Evolutionary conservation across 2,888 invertebrate genomes (phyloP), one percentile per base, ranked within the genome.

Genomic region (Hoplodrina blanda): DNA sequence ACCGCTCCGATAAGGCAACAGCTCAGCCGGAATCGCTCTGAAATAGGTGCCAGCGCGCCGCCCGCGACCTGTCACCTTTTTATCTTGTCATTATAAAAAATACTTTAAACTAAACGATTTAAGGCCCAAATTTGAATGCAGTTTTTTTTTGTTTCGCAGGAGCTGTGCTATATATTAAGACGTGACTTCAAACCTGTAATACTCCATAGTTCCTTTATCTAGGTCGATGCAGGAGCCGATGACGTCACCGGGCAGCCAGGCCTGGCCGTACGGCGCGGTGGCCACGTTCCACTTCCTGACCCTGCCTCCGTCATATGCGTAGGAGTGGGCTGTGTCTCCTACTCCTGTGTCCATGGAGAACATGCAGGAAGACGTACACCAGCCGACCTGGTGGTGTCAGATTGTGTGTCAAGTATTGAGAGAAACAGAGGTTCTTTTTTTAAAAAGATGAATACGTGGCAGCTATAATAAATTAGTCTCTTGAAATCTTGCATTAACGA

Each of bases 181-280:
- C 17, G 17, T 5, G 1, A 44, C 1, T 49, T 3, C 53, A 62
- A 81, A 96, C 97, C 97, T 96, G 87, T 94, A 97, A 88, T 96
- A 98, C 86, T 97, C 97, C 73, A 98, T 95, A 1, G 94, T 96
- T 11, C 97, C 97, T 30, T 95, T 96, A 78, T 98, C 98, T 89
- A 98, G 92, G 89, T 98, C 98, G 37, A 98, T 93, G 69, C 97
- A 97, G 82, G 97, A 96, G 0, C 97, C 97, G 69, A 98, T 98
- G 62, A 98, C 97, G 91, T 98, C 98, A 20, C 98, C 98, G n/a
- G 97, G 97, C 79, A 97, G 95, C 98, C 98, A 98, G 20, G 97
- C 93, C 86, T 97, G 97, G 0, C 98, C 98, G 88, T 98, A 98
- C 78, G 97, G 97, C 11, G 96, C 92, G 0, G 97, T 97, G 46